Conservation (phyloP, 2,888 invertebrate species). For the Drosophila paucipuncta region DNA sequence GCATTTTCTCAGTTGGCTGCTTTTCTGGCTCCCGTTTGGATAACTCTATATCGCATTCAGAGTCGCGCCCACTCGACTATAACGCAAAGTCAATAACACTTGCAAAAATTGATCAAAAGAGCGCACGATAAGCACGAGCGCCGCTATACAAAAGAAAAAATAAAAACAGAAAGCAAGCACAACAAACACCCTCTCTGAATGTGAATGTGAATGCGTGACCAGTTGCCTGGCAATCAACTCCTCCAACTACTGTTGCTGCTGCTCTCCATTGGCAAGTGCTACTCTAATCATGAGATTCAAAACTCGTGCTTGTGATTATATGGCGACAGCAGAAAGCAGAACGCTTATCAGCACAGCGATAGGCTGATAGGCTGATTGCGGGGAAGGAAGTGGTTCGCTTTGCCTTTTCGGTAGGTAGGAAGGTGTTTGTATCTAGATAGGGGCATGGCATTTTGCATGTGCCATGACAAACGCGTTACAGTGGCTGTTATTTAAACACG, state of each 20-base stretch:
- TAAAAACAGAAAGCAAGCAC: conserved; percentile 27
- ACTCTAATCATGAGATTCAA: conserved; percentile 74
- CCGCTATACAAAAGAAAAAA: conserved; percentile 1
- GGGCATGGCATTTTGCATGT: conserved; percentile 74
- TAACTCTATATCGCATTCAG: conserved; percentile 42
- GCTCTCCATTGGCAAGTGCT: conserved; percentile 20
- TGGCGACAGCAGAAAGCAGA: conserved; percentile 48
- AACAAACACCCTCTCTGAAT: conserved; percentile 24
- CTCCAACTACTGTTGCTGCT: conserved; percentile 15
- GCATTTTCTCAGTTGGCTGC: conserved; percentile 19
- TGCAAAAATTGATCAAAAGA: conserved; percentile 69
- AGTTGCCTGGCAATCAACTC: not conserved
- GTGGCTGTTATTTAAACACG: conserved; percentile 52
- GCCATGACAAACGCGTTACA: conserved; percentile 76
- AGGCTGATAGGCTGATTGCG: not conserved
- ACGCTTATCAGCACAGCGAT: conserved; percentile 48
- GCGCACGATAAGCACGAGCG: conserved; percentile 58
- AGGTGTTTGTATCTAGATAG: conserved; percentile 68
- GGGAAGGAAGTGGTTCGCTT: conserved; percentile 4
- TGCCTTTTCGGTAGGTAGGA: conserved; percentile 1
- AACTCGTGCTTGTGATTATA: conserved; percentile 69
- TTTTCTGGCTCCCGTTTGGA: conserved; percentile 1
- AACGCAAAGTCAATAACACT: conserved; percentile 66
- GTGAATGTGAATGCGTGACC: conserved; percentile 40
- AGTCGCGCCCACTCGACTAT: conserved; percentile 73